Percentiles rank a stretch among this genome's conserved stretches.
These are phyloP conservation scores for Ectropis grisescens DNA, from an alignment of 1,140 invertebrate genomes.

Conservation along the genomic window DNA sequence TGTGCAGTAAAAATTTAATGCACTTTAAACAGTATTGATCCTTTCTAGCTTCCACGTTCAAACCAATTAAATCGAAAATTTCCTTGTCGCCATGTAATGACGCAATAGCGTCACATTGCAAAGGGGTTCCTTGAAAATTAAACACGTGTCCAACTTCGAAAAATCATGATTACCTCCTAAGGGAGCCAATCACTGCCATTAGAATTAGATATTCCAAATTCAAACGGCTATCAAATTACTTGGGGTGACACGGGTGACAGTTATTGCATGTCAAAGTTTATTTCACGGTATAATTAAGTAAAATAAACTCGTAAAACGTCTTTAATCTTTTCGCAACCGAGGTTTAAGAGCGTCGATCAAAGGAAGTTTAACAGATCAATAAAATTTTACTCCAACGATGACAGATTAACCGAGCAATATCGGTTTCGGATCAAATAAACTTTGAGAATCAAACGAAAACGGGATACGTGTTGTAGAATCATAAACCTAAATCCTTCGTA, in stretches of 20 bases:
- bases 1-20: too few species aligned
- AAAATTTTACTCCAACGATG: too few species aligned
- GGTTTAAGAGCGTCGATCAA: too few species aligned
- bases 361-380: too few species aligned
- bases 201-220: slow-evolving; percentile 64
- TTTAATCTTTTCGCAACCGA: too few species aligned
- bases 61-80: too few species aligned
- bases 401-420: too few species aligned
- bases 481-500: slow-evolving; percentile 27
- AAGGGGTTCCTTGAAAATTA: slow-evolving; percentile 43
- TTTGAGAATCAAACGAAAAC: background rate
- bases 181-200: slow-evolving; percentile 63
- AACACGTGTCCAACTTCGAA: slow-evolving; percentile 64
- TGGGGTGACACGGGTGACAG: slow-evolving; percentile 49
- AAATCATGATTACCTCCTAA: slow-evolving; percentile 64
- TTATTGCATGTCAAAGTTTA: slow-evolving; percentile 19
- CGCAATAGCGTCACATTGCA: slow-evolving; percentile 51
- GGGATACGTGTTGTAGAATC: slow-evolving; percentile 6
- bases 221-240: slow-evolving; percentile 50
- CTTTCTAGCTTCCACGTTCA: too few species aligned
- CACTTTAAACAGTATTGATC: too few species aligned
- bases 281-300: slow-evolving; percentile 2
- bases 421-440: background rate
- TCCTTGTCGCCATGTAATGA: too few species aligned
- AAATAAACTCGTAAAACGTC: too few species aligned